Evolutionary conservation across 2,797 vertebrate species (phyloP).

Genomic region (Neomorphus geoffroyi): DNA sequence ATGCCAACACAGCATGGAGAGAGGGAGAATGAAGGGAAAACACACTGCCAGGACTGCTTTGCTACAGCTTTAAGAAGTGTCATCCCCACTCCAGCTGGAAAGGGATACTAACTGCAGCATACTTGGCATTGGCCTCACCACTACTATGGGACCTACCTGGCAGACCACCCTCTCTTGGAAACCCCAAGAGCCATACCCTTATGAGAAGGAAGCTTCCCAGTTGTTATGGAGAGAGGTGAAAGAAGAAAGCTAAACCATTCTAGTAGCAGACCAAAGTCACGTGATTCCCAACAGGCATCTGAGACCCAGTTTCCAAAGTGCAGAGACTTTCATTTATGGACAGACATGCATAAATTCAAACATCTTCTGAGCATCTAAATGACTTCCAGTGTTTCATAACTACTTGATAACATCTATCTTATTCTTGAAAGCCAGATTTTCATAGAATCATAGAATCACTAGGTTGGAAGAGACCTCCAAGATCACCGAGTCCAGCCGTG

Average conservation of each 20-base stretch:
- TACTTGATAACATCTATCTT: neutral
- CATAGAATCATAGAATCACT: no score
- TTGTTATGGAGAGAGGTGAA: neutral
- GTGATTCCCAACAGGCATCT: neutral
- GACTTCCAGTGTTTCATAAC: neutral
- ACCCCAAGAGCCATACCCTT: neutral
- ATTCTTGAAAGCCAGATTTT: neutral
- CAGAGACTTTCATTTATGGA: neutral
- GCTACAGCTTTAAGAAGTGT: neutral
- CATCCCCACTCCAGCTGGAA: neutral
- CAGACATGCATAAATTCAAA: neutral
- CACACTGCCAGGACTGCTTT: neutral
- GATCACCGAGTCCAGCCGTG: no score
- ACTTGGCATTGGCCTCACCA: neutral
- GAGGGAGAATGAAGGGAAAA: neutral
- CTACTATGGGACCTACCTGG: neutral
- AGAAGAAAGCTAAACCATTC: neutral
- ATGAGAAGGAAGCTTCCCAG: neutral
- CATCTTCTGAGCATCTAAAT: neutral
- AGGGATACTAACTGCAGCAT: neutral
- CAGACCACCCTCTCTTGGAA: neutral
- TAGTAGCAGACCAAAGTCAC: neutral
- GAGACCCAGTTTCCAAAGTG: neutral
- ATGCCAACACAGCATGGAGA: neutral
- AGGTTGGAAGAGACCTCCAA: no score